A percentile compares a stretch with the other conserved stretches of the same genome.
phyloP scores from a whole-genome alignment of 2,797 vertebrate species.

The Vespertilio murinus region DNA sequence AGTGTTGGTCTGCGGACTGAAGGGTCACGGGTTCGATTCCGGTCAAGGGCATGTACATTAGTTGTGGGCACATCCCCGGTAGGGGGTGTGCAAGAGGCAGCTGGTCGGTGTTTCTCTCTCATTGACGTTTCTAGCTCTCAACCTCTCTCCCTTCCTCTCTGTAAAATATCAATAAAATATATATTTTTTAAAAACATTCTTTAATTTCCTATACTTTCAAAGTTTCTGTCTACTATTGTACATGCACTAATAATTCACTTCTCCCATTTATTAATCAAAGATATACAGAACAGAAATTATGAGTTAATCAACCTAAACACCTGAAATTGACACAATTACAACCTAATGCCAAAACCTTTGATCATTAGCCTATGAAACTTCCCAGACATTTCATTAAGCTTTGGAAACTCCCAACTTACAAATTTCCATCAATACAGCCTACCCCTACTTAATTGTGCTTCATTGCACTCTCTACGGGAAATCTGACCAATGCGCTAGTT shows the following conservation, averaged over 20 bases:
- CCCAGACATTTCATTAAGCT: not conserved
- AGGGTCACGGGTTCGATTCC: no score
- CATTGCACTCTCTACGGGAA: not conserved
- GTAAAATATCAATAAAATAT: no score
- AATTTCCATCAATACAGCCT: not conserved
- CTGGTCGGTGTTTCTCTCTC: no score
- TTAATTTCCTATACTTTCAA: slow-evolving; percentile 28
- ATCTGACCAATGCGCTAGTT: not conserved
- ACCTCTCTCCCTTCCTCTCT: no score
- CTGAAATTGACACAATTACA: not conserved
- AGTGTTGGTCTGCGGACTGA: no score
- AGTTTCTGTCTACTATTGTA: not conserved
- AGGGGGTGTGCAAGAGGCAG: no score
- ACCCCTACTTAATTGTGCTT: not conserved
- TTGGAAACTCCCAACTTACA: not conserved
- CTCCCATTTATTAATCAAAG: not conserved
- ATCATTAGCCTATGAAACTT: not conserved
- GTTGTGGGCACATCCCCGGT: no score
- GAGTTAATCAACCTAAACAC: not conserved
- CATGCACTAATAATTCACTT: not conserved
- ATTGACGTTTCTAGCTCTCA: no score
- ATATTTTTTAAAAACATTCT: not conserved
- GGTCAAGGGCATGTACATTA: no score
- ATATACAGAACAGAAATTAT: not conserved
- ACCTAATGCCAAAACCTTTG: not conserved